Percentiles rank a stretch among this genome's conserved stretches.
Evolutionary conservation across 1,140 invertebrate genomes (phyloP).

Genomic region (Lethrus apterus): DNA sequence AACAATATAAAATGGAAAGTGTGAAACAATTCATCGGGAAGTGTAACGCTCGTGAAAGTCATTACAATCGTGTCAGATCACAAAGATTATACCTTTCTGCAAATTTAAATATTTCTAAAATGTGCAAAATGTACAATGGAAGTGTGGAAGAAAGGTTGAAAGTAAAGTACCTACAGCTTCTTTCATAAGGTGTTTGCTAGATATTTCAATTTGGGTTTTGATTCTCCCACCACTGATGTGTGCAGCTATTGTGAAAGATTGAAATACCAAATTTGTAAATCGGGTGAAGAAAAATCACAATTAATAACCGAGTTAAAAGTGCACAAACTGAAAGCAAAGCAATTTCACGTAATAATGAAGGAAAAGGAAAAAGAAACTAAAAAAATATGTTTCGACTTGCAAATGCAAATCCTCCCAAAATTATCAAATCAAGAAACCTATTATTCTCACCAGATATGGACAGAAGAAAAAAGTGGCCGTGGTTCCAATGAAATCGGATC

Average conservation of each 20-base stretch:
- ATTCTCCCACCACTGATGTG: not conserved
- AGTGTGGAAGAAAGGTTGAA: not conserved
- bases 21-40: not conserved
- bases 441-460: too few species aligned
- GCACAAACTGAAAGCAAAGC: constrained; percentile 6
- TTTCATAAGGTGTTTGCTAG: constrained; percentile 6
- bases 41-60: constrained; percentile 1
- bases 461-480: constrained; percentile 21
- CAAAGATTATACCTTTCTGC: constrained; percentile 3
- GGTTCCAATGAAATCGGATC: constrained; percentile 26
- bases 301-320: not conserved
- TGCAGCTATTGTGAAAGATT: constrained; percentile 9
- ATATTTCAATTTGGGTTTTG: constrained; percentile 5
- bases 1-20: constrained; percentile 1
- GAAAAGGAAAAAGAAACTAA: constrained; percentile 4
- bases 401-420: too few species aligned
- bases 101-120: not conserved
- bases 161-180: constrained; percentile 5
- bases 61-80: constrained; percentile 4
- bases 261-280: constrained; percentile 1
- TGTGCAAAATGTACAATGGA: constrained; percentile 8
- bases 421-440: too few species aligned
- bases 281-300: constrained; percentile 5
- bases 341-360: constrained; percentile 3
- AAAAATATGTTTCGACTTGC: too few species aligned